Base-by-base conservation (phyloP, 2,888 invertebrate species). In the Loripinus fragilis region DNA sequence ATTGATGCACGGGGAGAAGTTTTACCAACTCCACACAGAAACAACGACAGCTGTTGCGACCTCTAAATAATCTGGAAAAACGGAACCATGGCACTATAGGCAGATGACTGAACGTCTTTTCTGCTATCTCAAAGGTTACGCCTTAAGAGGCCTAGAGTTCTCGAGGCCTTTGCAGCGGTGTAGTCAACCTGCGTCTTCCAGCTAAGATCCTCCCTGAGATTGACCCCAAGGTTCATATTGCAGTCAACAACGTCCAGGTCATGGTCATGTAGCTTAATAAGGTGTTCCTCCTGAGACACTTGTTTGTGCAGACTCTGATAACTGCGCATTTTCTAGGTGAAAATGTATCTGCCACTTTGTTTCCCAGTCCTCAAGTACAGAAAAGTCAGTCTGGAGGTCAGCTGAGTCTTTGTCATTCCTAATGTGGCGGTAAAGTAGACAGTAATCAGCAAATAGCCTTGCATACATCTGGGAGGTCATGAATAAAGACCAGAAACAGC, bases 281-380 rank as follows among this genome's bases (percentile, higher is more conserved):
- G 69, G 28, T 48, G 25, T 25, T 55, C 42, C 23, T n/a, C n/a
- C n/a, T n/a, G n/a, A n/a, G n/a, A n/a, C n/a, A n/a, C n/a, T n/a
- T n/a, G n/a, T n/a, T n/a, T n/a, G n/a, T n/a, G n/a, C n/a, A n/a
- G n/a, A n/a, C n/a, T n/a, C n/a, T n/a, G n/a, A n/a, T n/a, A n/a
- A 78, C 60, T 25, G 71, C 68, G n/a, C 78, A 74, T 48, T 78
- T 78, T 42, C 60, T 7, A 74, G 74, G 52, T 78, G 64, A 23
- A 78, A 78, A 17, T 35, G n/a, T 74, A 78, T 78, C 48, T 78
- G 74, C 74, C 70, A 78, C 25, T 64, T 60, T 23, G 64, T 45
- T 41, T 78, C 74, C 74, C 78, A 78, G 12, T 69, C 55, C 50
- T 78, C 71, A 8, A 70, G 67, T 2, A 74, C 50, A 28, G 70